Base-by-base conservation (phyloP, 2,888 invertebrate species). In the Uloborus plumipes region DNA sequence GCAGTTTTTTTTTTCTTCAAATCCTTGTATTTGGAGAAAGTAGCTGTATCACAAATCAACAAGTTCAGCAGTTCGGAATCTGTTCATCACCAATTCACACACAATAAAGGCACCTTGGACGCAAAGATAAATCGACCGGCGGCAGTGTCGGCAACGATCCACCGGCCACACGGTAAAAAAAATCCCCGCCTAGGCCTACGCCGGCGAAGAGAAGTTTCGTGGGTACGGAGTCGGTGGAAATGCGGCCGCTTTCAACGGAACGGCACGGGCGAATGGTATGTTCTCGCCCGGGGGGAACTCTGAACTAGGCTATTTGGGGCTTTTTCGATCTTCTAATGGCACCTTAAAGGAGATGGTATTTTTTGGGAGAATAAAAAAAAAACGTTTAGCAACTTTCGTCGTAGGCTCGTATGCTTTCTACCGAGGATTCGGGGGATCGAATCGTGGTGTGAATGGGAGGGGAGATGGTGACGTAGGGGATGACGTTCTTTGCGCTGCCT, bases 291-390 rank as follows among this genome's bases (percentile, higher is more conserved):
- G 77, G 69, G 64, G 64, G 70, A 69, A 47, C 49, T 18, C 69
- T 47, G 62, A 64, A 78, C 78, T 78, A 71, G 78, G 50, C 78
- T 71, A 70, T 70, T 70, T 69, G 61, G 51, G 55, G 61, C 61
- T 77, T 70, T 77, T 26, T 64, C 49, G 47, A 26, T 31, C 71
- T 65, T 58, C 70, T 62, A 78, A 65, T 71, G 64, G 58, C 31
- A 58, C 47, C 22, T 18, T 15, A 26, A 22, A 26, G 70, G 39
- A 65, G 61, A 51, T 61, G 71, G 69, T 76, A 61, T 67, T 75
- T 74, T 74, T 62, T 55, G 15, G 55, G 67, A 74, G 26, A 18
- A n/a, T n/a, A n/a, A 49, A 71, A 59, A 67, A 71, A 71, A 65
- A 55, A 20, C 31, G 55, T 78, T 71, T 65, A 26, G 49, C 71